phyloP scores from a whole-genome alignment of 2,888 invertebrate species.

The Andrena fulva region DNA sequence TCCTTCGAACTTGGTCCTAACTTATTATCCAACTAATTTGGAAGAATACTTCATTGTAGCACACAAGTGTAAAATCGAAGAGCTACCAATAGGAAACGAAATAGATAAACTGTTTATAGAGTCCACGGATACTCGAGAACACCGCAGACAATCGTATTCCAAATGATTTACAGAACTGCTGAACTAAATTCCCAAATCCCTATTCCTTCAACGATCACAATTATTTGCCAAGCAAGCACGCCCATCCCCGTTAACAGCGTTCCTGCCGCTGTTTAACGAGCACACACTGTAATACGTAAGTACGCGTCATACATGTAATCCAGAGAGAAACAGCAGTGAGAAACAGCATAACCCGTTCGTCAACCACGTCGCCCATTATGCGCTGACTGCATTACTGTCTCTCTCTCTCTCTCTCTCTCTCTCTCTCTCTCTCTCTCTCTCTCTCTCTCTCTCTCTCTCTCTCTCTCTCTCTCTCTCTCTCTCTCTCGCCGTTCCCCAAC shows the following conservation, averaged over 20 bases:
- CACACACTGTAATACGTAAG: slow-evolving; percentile 31
- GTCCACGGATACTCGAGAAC: not conserved
- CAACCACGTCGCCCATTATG: slow-evolving; percentile 43
- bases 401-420: slow-evolving; percentile 1
- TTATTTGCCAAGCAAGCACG: slow-evolving; percentile 23
- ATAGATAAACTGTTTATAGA: not conserved
- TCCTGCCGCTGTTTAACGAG: slow-evolving; percentile 43
- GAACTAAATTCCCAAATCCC: not conserved
- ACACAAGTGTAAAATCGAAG: no score
- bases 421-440: not conserved
- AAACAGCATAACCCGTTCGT: slow-evolving; percentile 32
- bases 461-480: not conserved
- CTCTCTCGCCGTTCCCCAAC: not conserved
- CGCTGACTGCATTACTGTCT: slow-evolving; percentile 33
- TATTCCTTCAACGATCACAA: slow-evolving; percentile 21
- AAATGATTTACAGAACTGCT: not conserved
- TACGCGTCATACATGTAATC: slow-evolving; percentile 29
- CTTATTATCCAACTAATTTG: no score
- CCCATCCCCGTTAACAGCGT: slow-evolving; percentile 7
- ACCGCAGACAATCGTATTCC: not conserved
- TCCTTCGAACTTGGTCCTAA: no score
- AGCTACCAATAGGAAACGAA: no score
- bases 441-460: not conserved
- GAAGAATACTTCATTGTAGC: no score
- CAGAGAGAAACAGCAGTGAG: slow-evolving; percentile 1